Percentiles rank a stretch among this genome's conserved stretches.
These are phyloP conservation scores for Pyrocoelia pectoralis DNA, from an alignment of 2,888 invertebrate species.

Conservation along the genomic window DNA sequence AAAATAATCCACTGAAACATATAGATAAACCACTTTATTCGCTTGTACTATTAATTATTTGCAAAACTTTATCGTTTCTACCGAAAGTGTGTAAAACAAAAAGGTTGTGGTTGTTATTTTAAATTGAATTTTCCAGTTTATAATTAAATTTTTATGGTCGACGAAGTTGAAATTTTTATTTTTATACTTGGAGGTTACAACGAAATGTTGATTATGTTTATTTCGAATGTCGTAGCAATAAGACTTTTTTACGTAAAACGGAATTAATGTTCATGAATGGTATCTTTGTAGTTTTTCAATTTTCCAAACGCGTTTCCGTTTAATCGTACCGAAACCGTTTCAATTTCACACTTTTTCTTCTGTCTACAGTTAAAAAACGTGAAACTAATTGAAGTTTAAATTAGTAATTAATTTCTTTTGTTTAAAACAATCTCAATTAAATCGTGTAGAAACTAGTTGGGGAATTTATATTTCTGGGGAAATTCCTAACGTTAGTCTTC, in stretches of 20 bases:
- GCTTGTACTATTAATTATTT: background rate
- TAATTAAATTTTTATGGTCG: slow-evolving; percentile 28
- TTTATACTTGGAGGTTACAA: slow-evolving; percentile 14
- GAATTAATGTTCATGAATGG: slow-evolving; percentile 21
- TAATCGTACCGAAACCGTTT: background rate
- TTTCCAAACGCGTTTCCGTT: background rate
- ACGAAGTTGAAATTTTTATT: slow-evolving; percentile 31
- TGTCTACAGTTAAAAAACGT: slow-evolving; percentile 16
- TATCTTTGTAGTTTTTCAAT: slow-evolving; percentile 11
- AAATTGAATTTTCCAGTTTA: slow-evolving; percentile 17
- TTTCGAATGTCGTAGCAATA: slow-evolving; percentile 23
- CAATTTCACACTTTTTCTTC: background rate
- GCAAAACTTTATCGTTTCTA: background rate
- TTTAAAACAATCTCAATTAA: slow-evolving; percentile 26
- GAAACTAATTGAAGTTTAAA: slow-evolving; percentile 32
- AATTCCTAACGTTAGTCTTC: slow-evolving; percentile 18
- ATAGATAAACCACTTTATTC: too few species aligned
- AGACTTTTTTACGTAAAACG: slow-evolving; percentile 30
- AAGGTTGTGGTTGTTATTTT: slow-evolving; percentile 9
- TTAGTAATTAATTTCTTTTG: slow-evolving; percentile 25
- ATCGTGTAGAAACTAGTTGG: slow-evolving; percentile 31
- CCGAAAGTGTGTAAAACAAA: background rate
- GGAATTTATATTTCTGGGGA: slow-evolving; percentile 16
- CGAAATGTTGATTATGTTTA: slow-evolving; percentile 34
- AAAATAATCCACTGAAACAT: too few species aligned